Evolutionary conservation across 1,140 invertebrate genomes (phyloP).

Genomic region (Drosophila chauvacae): DNA sequence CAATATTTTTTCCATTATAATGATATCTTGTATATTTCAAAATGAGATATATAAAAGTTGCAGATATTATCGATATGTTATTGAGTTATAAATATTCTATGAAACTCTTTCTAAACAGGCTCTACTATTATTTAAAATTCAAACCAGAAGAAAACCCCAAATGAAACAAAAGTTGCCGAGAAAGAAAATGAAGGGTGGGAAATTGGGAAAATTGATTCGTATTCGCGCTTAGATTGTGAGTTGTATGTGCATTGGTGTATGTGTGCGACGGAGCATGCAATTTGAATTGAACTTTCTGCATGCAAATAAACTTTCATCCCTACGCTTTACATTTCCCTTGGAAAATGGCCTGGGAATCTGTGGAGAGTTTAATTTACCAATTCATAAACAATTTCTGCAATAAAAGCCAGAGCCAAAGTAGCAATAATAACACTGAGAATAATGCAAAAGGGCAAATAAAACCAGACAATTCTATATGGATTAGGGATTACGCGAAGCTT

Average conservation of each 20-base stretch:
- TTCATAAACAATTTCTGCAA: constrained; percentile 79
- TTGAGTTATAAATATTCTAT: no score
- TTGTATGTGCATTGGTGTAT: constrained; percentile 18
- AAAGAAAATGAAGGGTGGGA: constrained; percentile 15
- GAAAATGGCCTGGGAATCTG: constrained; percentile 15
- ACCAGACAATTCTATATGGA: no score
- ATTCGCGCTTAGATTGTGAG: constrained; percentile 17
- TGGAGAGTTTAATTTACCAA: constrained; percentile 78
- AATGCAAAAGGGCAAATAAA: constrained; percentile 4
- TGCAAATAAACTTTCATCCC: constrained; percentile 69
- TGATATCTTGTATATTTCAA: no score
- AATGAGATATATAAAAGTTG: no score
- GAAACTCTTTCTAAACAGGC: no score
- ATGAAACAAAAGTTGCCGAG: constrained; percentile 14
- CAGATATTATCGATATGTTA: not conserved
- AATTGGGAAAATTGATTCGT: not conserved
- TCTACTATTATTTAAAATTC: not conserved
- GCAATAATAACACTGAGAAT: constrained; percentile 71
- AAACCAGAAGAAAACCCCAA: not conserved
- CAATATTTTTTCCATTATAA: no score
- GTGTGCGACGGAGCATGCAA: constrained; percentile 70
- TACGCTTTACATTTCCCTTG: not conserved
- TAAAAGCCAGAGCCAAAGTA: constrained; percentile 68
- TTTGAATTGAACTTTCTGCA: constrained; percentile 76
- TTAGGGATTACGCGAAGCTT: no score